Evolutionary conservation across 2,797 vertebrate species (phyloP), one percentile per base, ranked within the genome.

Genomic region (Fundulus diaphanus): DNA sequence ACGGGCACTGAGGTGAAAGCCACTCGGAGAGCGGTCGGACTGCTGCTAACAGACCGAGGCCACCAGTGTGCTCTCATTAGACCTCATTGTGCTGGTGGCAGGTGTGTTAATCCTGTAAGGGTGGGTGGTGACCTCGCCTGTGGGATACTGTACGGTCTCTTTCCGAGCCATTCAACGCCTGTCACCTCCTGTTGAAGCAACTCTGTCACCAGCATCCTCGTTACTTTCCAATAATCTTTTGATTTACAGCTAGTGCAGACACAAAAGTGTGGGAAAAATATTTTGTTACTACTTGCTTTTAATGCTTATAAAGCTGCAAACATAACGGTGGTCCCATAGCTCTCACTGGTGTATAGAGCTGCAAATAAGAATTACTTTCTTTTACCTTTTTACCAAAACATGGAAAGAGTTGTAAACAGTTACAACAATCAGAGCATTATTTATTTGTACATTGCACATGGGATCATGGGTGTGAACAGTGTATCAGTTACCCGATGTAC

Each of bases 41-140:
- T 82, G 84, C 83, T 83, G 84, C 83, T 88, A 61, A 66, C 77
- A 78, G 80, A 78, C 83, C 3, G 75, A 72, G 77, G 68, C 75
- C 1, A 13, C 75, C 82, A 74, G 72, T 80, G 82, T 80, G 76
- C 2, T 37, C 92, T 93, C 90, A 89, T 93, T 93, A 93, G 85
- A 63, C 63, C 86, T 81, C 74, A 85, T 88, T 92, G 81, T 88
- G 85, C 83, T 68, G 27, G 33, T 84, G 87, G 87, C 89, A 92
- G 92, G 89, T 92, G 90, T 91, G 89, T 92, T 92, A 90, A 92
- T 93, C 90, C 81, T 82, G 84, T 85, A 52, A 84, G 74, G 57
- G 82, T n/a, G 76, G 77, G 72, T 35, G 75, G 82, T 88, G 88
- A 88, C 90, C 88, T 70, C 13, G 59, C 57, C 88, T 75, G 84